These are phyloP conservation scores for Mugil cephalus DNA, from an alignment of 2,113 vertebrate genomes.

Conservation along the genomic window DNA sequence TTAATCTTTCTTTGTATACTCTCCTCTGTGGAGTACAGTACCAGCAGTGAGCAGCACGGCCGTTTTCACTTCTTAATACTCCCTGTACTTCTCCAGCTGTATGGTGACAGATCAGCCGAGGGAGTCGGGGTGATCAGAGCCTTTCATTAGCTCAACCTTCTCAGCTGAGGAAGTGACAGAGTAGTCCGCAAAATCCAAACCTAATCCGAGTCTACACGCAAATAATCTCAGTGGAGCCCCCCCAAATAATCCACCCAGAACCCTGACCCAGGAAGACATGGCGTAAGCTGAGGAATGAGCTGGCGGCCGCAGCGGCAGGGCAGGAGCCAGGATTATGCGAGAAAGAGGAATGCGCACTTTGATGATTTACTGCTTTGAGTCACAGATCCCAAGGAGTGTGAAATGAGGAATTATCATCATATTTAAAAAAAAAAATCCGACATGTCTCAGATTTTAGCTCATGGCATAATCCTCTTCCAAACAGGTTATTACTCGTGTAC, in stretches of 20 bases:
- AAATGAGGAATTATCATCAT: constrained; percentile 78
- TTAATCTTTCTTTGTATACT: constrained; percentile 59
- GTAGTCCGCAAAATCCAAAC: constrained; percentile 70
- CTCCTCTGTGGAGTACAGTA: constrained; percentile 44
- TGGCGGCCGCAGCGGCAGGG: constrained; percentile 49
- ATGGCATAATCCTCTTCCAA: constrained; percentile 45
- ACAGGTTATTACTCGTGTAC: constrained; percentile 48
- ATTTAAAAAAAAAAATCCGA: constrained; percentile 41
- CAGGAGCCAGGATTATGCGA: constrained; percentile 63
- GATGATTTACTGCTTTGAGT: constrained; percentile 70
- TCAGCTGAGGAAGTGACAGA: constrained; percentile 66
- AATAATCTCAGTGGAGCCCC: constrained; percentile 76
- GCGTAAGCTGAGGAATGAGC: constrained; percentile 49
- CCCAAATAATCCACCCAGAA: constrained; percentile 69
- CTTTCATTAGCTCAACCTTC: constrained; percentile 78
- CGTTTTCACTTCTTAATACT: constrained; percentile 45
- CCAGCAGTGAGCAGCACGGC: constrained; percentile 15
- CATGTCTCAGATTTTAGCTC: constrained; percentile 64
- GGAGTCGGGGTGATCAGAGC: constrained; percentile 41
- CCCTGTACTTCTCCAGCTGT: constrained; percentile 31
- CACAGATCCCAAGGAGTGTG: constrained; percentile 48
- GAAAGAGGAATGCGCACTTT: constrained; percentile 64
- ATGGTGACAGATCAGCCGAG: constrained; percentile 57
- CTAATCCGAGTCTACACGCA: constrained; percentile 69
- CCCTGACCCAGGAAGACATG: constrained; percentile 60